Percentiles rank a stretch among this genome's conserved stretches.
phyloP scores from a whole-genome alignment of 2,113 vertebrate genomes.

The Psilopogon haemacephalus region DNA sequence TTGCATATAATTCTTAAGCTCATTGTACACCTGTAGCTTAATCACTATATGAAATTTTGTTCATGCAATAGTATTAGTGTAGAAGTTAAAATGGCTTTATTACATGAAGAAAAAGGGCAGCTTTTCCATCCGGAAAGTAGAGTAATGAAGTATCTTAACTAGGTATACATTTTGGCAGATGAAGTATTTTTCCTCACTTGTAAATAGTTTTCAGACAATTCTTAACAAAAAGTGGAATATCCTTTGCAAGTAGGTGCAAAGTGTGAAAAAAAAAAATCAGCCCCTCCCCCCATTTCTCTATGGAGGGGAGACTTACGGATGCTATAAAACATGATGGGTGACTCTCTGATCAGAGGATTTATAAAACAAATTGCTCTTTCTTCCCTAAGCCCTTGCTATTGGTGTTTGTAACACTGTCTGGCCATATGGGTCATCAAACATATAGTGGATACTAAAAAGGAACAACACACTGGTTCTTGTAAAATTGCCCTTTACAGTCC shows the following conservation, averaged over 20 bases:
- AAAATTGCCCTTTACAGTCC: not conserved
- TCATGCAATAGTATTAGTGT: not conserved
- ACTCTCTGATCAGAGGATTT: too few species aligned
- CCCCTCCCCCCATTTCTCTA: not conserved
- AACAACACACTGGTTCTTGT: not conserved
- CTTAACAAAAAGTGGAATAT: not conserved
- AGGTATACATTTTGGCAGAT: not conserved
- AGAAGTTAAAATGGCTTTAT: not conserved
- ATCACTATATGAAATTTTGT: not conserved
- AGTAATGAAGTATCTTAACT: not conserved
- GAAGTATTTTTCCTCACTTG: not conserved
- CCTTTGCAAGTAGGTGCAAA: not conserved
- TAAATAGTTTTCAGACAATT: not conserved
- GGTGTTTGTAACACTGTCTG: not conserved
- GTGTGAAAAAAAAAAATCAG: not conserved
- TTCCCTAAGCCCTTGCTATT: rapidly evolving
- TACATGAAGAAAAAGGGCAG: not conserved
- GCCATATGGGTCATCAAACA: rapidly evolving
- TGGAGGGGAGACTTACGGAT: not conserved
- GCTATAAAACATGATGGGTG: not conserved
- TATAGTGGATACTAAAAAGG: rapidly evolving
- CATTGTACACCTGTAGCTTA: not conserved
- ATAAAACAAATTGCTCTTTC: not conserved
- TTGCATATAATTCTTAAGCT: not conserved
- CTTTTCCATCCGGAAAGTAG: not conserved